Base-by-base conservation (phyloP, 2,888 invertebrate genomes). In the Ichneumoninae sp. region DNA sequence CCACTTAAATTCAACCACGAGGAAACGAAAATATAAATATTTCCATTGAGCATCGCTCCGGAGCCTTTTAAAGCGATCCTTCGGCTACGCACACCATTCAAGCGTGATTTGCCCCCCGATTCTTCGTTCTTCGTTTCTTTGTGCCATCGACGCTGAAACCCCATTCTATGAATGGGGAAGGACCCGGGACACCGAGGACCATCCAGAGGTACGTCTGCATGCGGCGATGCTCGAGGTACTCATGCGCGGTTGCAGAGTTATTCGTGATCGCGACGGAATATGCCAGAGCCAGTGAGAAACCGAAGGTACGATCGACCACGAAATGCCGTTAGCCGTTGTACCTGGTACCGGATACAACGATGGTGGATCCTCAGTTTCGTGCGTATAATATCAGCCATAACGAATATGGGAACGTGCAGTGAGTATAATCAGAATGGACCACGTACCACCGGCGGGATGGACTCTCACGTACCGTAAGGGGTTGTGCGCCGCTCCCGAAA, bases 1-100 rank as follows among this genome's bases (percentile, higher is more conserved):
- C 52, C 70, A 74, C 81, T 69, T 79, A 69, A 44, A 47, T 75
- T 30, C 65, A 74, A 77, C 50, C 47, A 63, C 78, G 66, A 60
- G 86, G 81, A 88, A 89, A 88, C 83, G 88, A 90, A 91, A 90
- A 90, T 92, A 92, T 92, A 91, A 92, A 92, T 92, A 92, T 92
- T 92, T 91, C 92, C 86, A 91, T 91, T 90, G 90, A 89, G 88
- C 87, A 89, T 85, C 86, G 16, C 65, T 40, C 47, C 66, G 33
- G 71, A 47, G 57, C 26, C 63, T 47, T 85, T 91, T 89, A 91
- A 91, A 91, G 88, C 89, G 91, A 90, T 89, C 90, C 90, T 77
- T 16, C 36, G 73, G 52, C 52, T 40, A 76, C 22, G 73, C 22
- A 73, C 44, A 68, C 26, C 80, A 86, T 89, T 89, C 86, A 83